Evolutionary conservation across 2,113 vertebrate genomes (phyloP).

Genomic region (Toxotes jaculatrix): DNA sequence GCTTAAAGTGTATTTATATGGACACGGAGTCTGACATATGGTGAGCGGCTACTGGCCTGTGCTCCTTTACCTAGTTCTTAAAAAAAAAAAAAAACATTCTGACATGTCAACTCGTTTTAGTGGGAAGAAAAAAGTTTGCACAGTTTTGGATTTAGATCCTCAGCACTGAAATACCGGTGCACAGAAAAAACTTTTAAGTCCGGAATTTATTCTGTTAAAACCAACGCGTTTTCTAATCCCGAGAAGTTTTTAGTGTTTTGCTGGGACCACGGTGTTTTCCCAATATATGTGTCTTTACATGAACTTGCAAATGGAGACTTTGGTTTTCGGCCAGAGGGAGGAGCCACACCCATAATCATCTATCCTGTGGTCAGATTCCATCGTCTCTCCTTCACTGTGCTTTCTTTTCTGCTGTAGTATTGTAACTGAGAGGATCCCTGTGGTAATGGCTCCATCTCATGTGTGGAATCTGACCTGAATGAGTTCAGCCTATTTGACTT

Average conservation of each 20-base stretch:
- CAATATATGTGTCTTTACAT: slow-evolving; percentile 10
- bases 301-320: slow-evolving; percentile 64
- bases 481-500: neutral
- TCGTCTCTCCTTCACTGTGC: slow-evolving; percentile 10
- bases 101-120: neutral
- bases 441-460: neutral
- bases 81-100: too few species aligned
- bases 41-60: too few species aligned
- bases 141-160: neutral
- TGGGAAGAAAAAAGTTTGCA: neutral
- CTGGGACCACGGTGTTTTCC: neutral
- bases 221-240: neutral
- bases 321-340: slow-evolving; percentile 60
- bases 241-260: neutral
- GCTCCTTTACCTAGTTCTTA: neutral
- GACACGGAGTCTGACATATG: neutral
- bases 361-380: slow-evolving; percentile 40
- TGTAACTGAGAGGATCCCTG: neutral
- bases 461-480: neutral
- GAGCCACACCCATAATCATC: slow-evolving; percentile 73
- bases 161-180: neutral
- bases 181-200: neutral
- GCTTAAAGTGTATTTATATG: neutral
- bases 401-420: neutral
- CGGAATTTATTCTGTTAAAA: neutral